Evolutionary conservation across 2,797 vertebrate genomes (phyloP), one percentile per base, ranked within the genome.

Genomic region (Microchirus variegatus): DNA sequence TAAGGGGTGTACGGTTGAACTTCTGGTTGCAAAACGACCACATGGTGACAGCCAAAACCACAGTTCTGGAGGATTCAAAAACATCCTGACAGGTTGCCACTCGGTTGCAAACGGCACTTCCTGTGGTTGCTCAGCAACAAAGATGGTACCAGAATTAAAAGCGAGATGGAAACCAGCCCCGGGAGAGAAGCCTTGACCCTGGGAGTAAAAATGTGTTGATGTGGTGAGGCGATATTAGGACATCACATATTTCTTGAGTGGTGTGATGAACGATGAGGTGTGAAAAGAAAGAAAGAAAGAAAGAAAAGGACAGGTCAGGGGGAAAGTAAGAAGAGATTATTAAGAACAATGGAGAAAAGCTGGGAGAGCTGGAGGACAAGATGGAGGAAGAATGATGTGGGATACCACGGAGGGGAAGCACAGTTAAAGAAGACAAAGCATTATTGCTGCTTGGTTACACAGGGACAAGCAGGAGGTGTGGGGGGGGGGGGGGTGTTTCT

Each of bases 401-500:
- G 72, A 63, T 60, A 83, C 86, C 84, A 90, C 87, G 87, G 87
- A 88, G 87, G 70, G 75, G 78, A 62, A 72, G 68, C 73, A 67
- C 75, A 76, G 76, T 90, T 92, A 92, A 93, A 90, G 83, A 91
- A 91, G 90, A 92, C 83, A 82, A 87, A 93, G 88, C 66, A 69
- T 84, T 86, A 84, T 87, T 86, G 71, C 82, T 69, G 77, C 81
- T 77, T 46, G 82, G 84, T 70, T 82, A 82, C 84, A 67, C 75
- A 19, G 78, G 70, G 71, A 62, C 1, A 53, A 73, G 73, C 63
- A 18, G 13, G 48, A 67, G 72, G 44, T 9, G 16, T 3, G 3
- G 73, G 73, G 51, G 10, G 36, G 16, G n/a, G 3, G 73, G 73
- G 51, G 10, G 36, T 59, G 67, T 63, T 61, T 38, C 52, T 53